Percentiles rank a stretch among this genome's conserved stretches.
These are phyloP conservation scores for Phataginus tetradactyla DNA, from an alignment of 2,797 vertebrate species.

Conservation along the genomic window DNA sequence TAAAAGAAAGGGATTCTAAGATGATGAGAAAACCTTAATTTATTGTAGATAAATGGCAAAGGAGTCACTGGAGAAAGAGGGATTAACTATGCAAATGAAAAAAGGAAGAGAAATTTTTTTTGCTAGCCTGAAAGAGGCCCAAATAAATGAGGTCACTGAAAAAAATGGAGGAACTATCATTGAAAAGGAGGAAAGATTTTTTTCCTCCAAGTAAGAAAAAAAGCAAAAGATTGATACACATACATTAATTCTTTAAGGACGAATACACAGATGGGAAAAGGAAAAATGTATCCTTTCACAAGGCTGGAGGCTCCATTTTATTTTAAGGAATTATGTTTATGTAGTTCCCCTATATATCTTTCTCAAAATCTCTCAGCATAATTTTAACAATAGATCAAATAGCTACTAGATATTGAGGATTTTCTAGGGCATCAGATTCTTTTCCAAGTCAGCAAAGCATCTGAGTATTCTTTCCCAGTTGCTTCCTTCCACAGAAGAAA, in stretches of 20 bases:
- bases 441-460: background rate
- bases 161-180: background rate
- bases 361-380: slow-evolving; percentile 41
- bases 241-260: slow-evolving; percentile 38
- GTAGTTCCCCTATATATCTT: background rate
- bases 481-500: background rate
- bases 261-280: background rate
- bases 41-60: slow-evolving; percentile 35
- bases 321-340: slow-evolving; percentile 6
- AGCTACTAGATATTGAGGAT: background rate
- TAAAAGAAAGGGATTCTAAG: background rate
- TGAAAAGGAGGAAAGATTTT: background rate
- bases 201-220: background rate
- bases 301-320: background rate
- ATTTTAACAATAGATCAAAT: slow-evolving; percentile 6
- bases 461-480: background rate
- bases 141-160: slow-evolving; percentile 35
- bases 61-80: background rate
- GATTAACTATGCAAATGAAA: slow-evolving; percentile 7
- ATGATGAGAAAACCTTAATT: slow-evolving; percentile 42
- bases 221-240: background rate
- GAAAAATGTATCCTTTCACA: background rate
- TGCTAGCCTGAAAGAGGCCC: background rate
- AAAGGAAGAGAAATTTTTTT: slow-evolving; percentile 5
- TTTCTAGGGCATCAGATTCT: slow-evolving; percentile 10